Percentiles rank a stretch among this genome's conserved stretches.
These are phyloP conservation scores for Spilogale gracilis DNA, from an alignment of 2,113 vertebrate genomes.

Conservation along the genomic window DNA sequence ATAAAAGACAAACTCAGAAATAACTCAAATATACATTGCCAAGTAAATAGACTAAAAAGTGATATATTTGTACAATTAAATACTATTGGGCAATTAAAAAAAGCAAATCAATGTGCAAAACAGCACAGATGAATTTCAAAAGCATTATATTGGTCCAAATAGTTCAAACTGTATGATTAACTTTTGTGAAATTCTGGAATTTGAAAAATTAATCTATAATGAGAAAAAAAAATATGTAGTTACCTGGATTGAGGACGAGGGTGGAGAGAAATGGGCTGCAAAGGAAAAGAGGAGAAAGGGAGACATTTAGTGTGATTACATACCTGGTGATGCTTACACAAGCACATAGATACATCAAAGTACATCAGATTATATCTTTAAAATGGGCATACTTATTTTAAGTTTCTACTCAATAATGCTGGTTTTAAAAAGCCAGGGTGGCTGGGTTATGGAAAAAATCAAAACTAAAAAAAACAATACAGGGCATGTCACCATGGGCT, in stretches of 20 bases:
- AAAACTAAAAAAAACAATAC: neutral
- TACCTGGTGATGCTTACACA: accelerated
- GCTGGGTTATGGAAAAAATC: too few species aligned
- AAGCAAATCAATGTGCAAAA: neutral
- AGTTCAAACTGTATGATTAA: neutral
- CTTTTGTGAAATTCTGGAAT: conserved; percentile 1
- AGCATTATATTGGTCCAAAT: neutral
- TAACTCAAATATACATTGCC: neutral
- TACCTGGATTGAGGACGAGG: neutral
- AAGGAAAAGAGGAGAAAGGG: neutral
- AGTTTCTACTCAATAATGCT: neutral
- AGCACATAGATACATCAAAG: accelerated
- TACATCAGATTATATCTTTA: too few species aligned
- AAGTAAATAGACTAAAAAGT: neutral
- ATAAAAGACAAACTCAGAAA: neutral
- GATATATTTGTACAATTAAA: neutral
- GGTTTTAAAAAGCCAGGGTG: neutral
- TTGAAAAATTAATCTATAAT: neutral
- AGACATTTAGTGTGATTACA: neutral
- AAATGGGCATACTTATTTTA: neutral
- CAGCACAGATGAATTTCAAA: neutral
- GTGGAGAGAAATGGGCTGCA: neutral
- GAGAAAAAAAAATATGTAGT: neutral
- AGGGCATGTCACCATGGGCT: neutral
- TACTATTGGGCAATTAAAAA: neutral